Evolutionary conservation across 2,797 vertebrate species (phyloP).

Genomic region (Lophius americanus): DNA sequence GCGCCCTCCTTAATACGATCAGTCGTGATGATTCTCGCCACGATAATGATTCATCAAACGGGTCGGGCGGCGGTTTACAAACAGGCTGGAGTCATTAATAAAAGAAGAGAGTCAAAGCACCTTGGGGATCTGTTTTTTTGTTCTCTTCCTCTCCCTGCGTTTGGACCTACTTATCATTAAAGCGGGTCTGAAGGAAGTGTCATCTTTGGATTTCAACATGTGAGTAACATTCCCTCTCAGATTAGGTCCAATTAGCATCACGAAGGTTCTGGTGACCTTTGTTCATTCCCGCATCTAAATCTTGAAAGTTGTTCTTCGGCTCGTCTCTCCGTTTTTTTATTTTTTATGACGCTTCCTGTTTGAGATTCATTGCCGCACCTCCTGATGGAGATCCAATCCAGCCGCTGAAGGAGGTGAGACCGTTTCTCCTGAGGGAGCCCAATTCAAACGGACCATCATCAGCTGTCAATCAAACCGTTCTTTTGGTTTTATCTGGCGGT

Average conservation of each 20-base stretch:
- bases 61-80: slow-evolving; percentile 66
- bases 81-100: slow-evolving; percentile 83
- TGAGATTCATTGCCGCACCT: no score
- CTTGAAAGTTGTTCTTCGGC: slow-evolving; percentile 49
- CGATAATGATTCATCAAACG: slow-evolving; percentile 80
- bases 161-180: slow-evolving; percentile 79
- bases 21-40: slow-evolving; percentile 71
- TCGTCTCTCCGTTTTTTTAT: neutral
- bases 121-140: slow-evolving; percentile 63
- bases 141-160: slow-evolving; percentile 19
- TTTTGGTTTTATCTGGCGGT: no score
- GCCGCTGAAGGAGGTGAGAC: no score
- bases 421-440: no score
- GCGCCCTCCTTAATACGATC: slow-evolving; percentile 73
- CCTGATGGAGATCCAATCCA: no score
- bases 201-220: slow-evolving; percentile 73
- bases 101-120: slow-evolving; percentile 81
- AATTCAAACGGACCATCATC: no score
- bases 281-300: slow-evolving; percentile 32
- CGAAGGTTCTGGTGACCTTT: slow-evolving; percentile 70
- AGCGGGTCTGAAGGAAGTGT: slow-evolving; percentile 72
- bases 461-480: no score
- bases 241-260: slow-evolving; percentile 81
- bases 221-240: slow-evolving; percentile 78
- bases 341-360: neutral